These are phyloP conservation scores for Daboia siamensis DNA, from an alignment of 2,113 vertebrate genomes.

Conservation along the genomic window DNA sequence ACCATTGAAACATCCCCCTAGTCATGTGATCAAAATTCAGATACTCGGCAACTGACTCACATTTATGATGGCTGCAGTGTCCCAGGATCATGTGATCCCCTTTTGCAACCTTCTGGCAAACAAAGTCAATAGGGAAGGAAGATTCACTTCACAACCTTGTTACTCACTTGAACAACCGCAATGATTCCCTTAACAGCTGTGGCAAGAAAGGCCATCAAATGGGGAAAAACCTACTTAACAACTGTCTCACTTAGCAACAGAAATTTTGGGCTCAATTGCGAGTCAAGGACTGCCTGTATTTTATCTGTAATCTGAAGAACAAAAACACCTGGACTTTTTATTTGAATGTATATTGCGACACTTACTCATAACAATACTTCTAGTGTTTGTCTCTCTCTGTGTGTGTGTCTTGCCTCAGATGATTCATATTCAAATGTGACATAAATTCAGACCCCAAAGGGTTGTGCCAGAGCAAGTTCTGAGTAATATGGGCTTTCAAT, in stretches of 20 bases:
- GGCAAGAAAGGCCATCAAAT: not conserved
- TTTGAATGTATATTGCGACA: not conserved
- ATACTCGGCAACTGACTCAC: not conserved
- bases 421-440: not conserved
- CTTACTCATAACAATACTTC: not conserved
- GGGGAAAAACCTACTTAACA: not conserved
- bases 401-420: not conserved
- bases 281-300: not conserved
- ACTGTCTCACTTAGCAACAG: not conserved
- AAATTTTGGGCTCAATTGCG: not conserved
- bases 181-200: not conserved
- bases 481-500: not conserved
- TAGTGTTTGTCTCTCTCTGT: too few species aligned
- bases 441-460: not conserved
- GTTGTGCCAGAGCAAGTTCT: not conserved
- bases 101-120: not conserved
- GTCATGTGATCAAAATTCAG: not conserved
- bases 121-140: not conserved
- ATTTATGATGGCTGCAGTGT: not conserved
- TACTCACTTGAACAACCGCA: not conserved
- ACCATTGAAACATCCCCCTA: not conserved
- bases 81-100: not conserved
- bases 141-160: not conserved
- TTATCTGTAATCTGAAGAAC: not conserved
- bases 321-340: not conserved